Conservation (phyloP, 2,113 vertebrate species). For the Malurus elegans region DNA sequence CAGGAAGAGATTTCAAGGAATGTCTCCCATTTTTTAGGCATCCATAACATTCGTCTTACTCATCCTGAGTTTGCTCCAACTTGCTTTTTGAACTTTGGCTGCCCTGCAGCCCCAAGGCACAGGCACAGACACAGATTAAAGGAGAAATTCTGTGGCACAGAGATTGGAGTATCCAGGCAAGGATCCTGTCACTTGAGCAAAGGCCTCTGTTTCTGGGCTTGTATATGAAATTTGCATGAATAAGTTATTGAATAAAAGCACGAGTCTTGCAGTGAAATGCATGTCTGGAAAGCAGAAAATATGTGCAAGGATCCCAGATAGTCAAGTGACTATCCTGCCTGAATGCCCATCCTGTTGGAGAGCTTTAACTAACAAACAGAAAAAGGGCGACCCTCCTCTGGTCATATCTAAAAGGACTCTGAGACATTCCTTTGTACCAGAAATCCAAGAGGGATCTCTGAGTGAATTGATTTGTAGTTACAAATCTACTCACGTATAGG, state of each 20-base stretch:
- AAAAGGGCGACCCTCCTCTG: neutral
- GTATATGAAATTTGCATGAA: neutral
- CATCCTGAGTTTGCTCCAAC: neutral
- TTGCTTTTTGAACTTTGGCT: neutral
- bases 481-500: accelerated
- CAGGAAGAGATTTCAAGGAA: neutral
- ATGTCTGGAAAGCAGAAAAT: neutral
- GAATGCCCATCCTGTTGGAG: neutral
- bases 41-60: neutral
- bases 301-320: neutral
- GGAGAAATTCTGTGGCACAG: neutral
- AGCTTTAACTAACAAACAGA: neutral
- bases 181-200: neutral
- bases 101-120: neutral
- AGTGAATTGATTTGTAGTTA: neutral
- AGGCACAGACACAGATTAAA: neutral
- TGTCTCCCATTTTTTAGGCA: accelerated
- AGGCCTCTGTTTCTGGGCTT: neutral
- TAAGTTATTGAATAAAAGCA: neutral
- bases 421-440: neutral
- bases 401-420: neutral
- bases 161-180: neutral
- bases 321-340: neutral
- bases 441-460: neutral
- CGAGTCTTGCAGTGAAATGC: neutral